These are phyloP conservation scores for Meandrusa payeni DNA, from an alignment of 2,888 invertebrate species.

Conservation along the genomic window DNA sequence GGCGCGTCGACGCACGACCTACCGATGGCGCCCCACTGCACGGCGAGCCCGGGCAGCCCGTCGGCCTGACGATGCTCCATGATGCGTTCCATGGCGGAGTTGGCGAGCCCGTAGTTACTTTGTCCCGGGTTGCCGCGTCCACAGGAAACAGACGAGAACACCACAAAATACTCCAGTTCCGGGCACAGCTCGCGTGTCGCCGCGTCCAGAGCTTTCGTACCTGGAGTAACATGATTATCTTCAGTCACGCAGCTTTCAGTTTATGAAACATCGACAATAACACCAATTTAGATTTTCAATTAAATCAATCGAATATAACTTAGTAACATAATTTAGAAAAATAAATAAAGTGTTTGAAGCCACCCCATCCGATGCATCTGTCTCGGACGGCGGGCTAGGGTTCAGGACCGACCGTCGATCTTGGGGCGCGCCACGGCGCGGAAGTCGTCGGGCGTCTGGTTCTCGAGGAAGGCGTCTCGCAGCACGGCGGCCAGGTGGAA, in stretches of 20 bases:
- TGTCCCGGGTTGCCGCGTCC: slow-evolving; percentile 98
- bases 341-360: no score
- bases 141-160: slow-evolving; percentile 97
- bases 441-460: slow-evolving; percentile 90
- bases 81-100: slow-evolving; percentile 98
- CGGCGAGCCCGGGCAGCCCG: slow-evolving; percentile 92
- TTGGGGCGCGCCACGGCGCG: slow-evolving; percentile 92
- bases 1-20: slow-evolving; percentile 4
- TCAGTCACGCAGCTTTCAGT: no score
- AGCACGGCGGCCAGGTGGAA: slow-evolving; percentile 98
- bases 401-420: slow-evolving; percentile 84
- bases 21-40: slow-evolving; percentile 99
- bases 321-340: no score
- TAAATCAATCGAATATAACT: no score
- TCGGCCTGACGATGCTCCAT: slow-evolving; percentile 91
- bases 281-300: no score
- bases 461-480: slow-evolving; percentile 92
- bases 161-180: slow-evolving; percentile 94
- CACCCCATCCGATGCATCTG: no score
- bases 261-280: no score
- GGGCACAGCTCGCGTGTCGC: slow-evolving; percentile 89
- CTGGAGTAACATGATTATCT: no score
- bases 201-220: slow-evolving; percentile 90
- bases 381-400: no score
- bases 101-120: slow-evolving; percentile 97